These are phyloP conservation scores for Notoglanidium macrostoma DNA, from an alignment of 2,797 vertebrate species.

Conservation along the genomic window DNA sequence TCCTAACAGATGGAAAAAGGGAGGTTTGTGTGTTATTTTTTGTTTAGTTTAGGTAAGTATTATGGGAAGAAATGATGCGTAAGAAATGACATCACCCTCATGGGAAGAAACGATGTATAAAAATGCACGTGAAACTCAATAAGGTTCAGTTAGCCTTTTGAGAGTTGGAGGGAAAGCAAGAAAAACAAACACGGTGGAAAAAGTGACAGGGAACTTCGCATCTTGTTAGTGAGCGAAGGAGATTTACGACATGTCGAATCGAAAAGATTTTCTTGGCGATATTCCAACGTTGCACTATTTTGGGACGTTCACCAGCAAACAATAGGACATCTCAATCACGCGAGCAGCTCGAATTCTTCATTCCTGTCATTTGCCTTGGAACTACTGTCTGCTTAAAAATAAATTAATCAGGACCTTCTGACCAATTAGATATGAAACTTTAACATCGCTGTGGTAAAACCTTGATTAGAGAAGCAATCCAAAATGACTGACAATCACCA, in stretches of 20 bases:
- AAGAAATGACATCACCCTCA: neutral
- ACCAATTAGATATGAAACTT: neutral
- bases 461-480: neutral
- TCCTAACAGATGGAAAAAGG: constrained; percentile 34
- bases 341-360: neutral
- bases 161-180: neutral
- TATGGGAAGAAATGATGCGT: too few species aligned
- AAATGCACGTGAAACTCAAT: too few species aligned
- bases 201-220: neutral
- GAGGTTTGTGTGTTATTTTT: neutral
- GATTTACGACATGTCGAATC: neutral
- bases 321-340: neutral
- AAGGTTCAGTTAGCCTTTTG: neutral
- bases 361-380: neutral
- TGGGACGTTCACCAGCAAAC: neutral
- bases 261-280: neutral
- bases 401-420: neutral
- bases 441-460: neutral
- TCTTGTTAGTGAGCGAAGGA: neutral
- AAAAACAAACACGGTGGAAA: neutral
- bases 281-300: neutral
- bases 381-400: neutral
- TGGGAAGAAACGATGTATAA: too few species aligned
- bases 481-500: neutral
- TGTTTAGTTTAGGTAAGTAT: neutral